Evolutionary conservation across 37 sponge, comb jelly and placozoan genomes (phyloP).

Genomic region (Spongilla lacustris): DNA sequence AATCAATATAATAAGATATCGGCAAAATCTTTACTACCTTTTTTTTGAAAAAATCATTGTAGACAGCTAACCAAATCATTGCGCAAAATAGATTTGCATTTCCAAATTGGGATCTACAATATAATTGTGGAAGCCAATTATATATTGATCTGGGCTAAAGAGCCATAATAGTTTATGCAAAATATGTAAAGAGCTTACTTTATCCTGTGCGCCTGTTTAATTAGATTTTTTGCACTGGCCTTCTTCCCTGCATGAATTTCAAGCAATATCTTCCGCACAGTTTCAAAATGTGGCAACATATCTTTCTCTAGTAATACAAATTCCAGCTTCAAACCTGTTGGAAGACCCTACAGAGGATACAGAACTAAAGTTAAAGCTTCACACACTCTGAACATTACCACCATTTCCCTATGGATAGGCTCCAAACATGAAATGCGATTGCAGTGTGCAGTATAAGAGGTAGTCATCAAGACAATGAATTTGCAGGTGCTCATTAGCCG

Average conservation of each 20-base stretch:
- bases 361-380: not conserved
- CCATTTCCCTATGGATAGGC: slow-evolving; percentile 9
- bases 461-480: slow-evolving; percentile 49
- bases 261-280: not conserved
- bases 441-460: slow-evolving; percentile 1
- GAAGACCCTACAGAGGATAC: not conserved
- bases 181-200: not conserved
- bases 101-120: not conserved
- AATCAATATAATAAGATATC: too few relatives aligned
- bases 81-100: not conserved
- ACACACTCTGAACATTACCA: not conserved
- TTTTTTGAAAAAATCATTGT: slow-evolving; percentile 73
- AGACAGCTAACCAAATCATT: slow-evolving; percentile 75
- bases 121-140: too few relatives aligned
- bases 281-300: not conserved
- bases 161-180: too few relatives aligned
- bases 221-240: not conserved
- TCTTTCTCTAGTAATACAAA: not conserved
- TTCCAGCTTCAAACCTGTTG: not conserved
- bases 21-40: slow-evolving; percentile 8
- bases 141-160: too few relatives aligned
- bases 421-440: slow-evolving; percentile 33
- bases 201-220: not conserved
- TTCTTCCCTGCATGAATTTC: not conserved
- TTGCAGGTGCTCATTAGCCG: slow-evolving; percentile 48